phyloP scores from a whole-genome alignment of 2,888 invertebrate genomes.

The Coecobrya sp. region DNA sequence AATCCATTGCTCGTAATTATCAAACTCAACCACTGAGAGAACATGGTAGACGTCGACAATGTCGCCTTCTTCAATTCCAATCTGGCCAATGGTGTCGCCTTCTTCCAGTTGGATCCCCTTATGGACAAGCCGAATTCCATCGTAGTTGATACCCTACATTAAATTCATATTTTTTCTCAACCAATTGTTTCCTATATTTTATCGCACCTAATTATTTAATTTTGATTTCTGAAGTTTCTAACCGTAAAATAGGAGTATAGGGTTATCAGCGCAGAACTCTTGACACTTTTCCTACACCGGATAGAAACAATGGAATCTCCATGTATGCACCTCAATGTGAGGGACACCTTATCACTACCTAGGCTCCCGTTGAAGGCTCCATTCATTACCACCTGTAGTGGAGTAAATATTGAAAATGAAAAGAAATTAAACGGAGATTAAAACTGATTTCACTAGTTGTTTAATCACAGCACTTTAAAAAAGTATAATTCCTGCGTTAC shows the following conservation, averaged over 20 bases:
- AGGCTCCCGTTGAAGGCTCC: too few species aligned
- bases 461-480: too few species aligned
- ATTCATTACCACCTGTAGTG: too few species aligned
- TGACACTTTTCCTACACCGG: not conserved
- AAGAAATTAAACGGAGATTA: too few species aligned
- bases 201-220: too few species aligned
- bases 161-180: too few species aligned
- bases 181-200: too few species aligned
- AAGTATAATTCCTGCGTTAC: too few species aligned
- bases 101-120: not conserved
- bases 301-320: not conserved
- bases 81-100: not conserved
- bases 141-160: not conserved
- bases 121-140: not conserved
- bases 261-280: not conserved
- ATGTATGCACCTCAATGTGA: not conserved
- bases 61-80: not conserved
- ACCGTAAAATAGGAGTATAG: not conserved
- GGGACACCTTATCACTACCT: not conserved
- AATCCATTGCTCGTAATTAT: not conserved
- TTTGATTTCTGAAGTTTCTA: too few species aligned
- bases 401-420: too few species aligned
- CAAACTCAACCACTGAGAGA: not conserved
- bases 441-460: too few species aligned
- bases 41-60: not conserved